Percentiles rank a stretch among this genome's conserved stretches.
Evolutionary conservation across 2,797 vertebrate species (phyloP).

Genomic region (Peromyscus aztecus): DNA sequence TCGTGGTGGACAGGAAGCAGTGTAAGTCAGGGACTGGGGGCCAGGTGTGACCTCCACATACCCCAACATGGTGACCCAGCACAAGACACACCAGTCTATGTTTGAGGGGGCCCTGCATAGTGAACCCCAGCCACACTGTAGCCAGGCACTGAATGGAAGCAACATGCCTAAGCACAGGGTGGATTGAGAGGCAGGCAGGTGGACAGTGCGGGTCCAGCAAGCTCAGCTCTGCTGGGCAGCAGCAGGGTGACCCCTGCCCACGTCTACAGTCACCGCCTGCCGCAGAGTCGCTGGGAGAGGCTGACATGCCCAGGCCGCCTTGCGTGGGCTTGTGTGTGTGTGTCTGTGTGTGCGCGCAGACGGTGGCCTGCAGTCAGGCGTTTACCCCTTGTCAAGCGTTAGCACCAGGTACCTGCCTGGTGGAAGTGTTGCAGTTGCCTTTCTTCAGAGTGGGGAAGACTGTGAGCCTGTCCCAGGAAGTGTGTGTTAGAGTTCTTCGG

Average conservation of each 20-base stretch:
- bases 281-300: rapidly evolving
- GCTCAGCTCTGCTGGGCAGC: no score
- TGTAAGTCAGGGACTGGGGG: not conserved
- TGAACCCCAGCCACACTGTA: not conserved
- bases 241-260: not conserved
- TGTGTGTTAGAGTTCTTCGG: not conserved
- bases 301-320: not conserved
- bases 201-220: not conserved
- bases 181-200: no score
- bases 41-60: no score
- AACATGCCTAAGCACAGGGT: not conserved
- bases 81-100: not conserved
- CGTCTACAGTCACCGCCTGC: not conserved
- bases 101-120: not conserved
- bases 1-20: not conserved
- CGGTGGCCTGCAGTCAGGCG: not conserved
- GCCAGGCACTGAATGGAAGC: not conserved
- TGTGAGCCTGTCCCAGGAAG: not conserved
- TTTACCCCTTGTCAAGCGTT: not conserved
- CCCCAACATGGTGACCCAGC: not conserved
- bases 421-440: not conserved
- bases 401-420: not conserved
- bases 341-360: not conserved
- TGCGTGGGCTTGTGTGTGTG: not conserved
- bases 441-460: not conserved